phyloP scores from a whole-genome alignment of 2,113 vertebrate species.

The Zosterops lateralis region DNA sequence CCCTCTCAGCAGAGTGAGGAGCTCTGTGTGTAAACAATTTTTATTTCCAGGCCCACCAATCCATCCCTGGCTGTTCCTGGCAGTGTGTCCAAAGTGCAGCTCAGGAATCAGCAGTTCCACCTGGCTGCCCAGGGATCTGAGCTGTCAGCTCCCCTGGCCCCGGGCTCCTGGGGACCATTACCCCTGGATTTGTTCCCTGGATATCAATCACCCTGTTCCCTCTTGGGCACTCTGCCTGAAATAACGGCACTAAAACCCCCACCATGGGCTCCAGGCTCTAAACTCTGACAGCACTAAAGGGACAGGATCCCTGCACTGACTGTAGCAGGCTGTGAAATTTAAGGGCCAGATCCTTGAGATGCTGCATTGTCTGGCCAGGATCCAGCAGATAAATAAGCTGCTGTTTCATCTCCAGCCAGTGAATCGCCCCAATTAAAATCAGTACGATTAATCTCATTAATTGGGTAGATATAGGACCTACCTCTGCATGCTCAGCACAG shows the following conservation, averaged over 20 bases:
- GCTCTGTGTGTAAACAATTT: neutral
- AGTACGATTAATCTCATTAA: neutral
- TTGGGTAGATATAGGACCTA: neutral
- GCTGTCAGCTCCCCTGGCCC: neutral
- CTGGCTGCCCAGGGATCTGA: neutral
- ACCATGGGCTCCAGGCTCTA: neutral
- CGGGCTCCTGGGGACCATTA: neutral
- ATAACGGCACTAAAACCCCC: neutral
- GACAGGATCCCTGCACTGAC: neutral
- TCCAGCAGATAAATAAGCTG: neutral
- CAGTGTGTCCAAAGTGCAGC: neutral
- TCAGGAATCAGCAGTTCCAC: neutral
- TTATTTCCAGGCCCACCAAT: neutral
- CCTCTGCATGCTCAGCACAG: neutral
- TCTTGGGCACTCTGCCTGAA: conserved; percentile 1
- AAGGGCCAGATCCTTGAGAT: neutral
- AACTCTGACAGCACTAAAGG: neutral
- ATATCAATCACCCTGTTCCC: neutral
- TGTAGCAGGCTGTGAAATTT: neutral
- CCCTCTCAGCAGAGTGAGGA: neutral
- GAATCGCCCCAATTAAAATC: neutral
- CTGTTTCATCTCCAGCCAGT: neutral
- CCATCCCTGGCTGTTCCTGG: neutral
- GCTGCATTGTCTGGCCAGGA: neutral
- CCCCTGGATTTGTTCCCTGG: conserved; percentile 10